These are phyloP conservation scores for Uria aalge DNA, from an alignment of 2,113 vertebrate genomes.

Conservation along the genomic window DNA sequence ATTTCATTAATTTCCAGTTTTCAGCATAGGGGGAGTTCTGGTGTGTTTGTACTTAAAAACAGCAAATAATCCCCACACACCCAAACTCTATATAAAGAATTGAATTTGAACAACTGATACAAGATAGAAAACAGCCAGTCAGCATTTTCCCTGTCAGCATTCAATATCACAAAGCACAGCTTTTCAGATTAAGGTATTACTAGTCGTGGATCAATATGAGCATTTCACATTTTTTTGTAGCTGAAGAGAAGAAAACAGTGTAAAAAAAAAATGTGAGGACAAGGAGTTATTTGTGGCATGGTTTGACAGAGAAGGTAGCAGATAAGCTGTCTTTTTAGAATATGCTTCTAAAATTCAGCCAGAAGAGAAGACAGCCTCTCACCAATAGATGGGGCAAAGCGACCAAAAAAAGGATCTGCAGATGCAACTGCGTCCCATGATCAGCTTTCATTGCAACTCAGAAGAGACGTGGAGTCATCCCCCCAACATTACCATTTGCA, in stretches of 20 bases:
- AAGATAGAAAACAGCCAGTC: not conserved
- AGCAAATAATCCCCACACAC: rapidly evolving
- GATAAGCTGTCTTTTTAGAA: not conserved
- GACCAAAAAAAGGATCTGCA: not conserved
- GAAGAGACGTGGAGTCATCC: not conserved
- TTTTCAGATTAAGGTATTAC: not conserved
- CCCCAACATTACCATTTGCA: not conserved
- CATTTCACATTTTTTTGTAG: not conserved
- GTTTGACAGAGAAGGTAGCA: not conserved
- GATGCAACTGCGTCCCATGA: not conserved
- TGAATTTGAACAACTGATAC: not conserved
- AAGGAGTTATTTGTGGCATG: not conserved
- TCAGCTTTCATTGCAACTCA: not conserved
- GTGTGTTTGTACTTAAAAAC: not conserved
- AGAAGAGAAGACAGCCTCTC: not conserved
- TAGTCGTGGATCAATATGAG: not conserved
- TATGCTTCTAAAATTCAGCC: not conserved
- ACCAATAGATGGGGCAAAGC: conserved; percentile 35
- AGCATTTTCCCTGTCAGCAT: not conserved
- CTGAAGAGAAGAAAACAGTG: not conserved
- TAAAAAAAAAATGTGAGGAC: not conserved
- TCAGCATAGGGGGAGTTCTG: not conserved
- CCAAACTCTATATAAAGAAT: not conserved
- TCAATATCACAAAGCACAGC: not conserved
- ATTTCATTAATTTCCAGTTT: not conserved